Percentiles rank a stretch among this genome's conserved stretches.
Evolutionary conservation across 2,888 invertebrate species (phyloP).

Genomic region (Phengaris arion): DNA sequence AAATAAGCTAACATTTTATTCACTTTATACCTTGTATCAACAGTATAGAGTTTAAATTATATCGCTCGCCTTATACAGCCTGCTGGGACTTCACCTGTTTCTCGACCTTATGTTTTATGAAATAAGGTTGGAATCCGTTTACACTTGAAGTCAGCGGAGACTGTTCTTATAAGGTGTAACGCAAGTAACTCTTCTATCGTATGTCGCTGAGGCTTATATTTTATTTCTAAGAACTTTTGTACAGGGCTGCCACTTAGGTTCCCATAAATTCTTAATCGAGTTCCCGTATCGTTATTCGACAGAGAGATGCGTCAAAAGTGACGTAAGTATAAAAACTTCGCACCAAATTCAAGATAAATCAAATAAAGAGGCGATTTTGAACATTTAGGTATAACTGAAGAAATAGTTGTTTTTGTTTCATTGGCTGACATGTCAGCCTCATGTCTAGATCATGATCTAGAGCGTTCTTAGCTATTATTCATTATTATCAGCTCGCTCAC

Average conservation of each 20-base stretch:
- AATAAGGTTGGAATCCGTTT: neutral
- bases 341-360: no score
- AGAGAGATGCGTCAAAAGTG: neutral
- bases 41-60: neutral
- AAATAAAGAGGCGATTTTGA: no score
- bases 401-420: no score
- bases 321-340: neutral
- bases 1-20: neutral
- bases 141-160: neutral
- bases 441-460: no score
- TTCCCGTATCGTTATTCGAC: neutral
- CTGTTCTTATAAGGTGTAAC: conserved; percentile 12
- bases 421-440: no score
- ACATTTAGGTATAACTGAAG: no score
- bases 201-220: conserved; percentile 24
- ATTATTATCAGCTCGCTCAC: no score
- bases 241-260: conserved; percentile 1
- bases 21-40: neutral
- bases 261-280: neutral
- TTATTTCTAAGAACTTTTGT: conserved; percentile 24
- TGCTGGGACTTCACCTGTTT: neutral
- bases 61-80: neutral
- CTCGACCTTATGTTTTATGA: neutral
- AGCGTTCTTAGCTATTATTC: no score
- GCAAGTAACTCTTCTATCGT: conserved; percentile 21